These are phyloP conservation scores for Drosophila quinaria DNA, from an alignment of 2,888 invertebrate genomes.

Conservation along the genomic window DNA sequence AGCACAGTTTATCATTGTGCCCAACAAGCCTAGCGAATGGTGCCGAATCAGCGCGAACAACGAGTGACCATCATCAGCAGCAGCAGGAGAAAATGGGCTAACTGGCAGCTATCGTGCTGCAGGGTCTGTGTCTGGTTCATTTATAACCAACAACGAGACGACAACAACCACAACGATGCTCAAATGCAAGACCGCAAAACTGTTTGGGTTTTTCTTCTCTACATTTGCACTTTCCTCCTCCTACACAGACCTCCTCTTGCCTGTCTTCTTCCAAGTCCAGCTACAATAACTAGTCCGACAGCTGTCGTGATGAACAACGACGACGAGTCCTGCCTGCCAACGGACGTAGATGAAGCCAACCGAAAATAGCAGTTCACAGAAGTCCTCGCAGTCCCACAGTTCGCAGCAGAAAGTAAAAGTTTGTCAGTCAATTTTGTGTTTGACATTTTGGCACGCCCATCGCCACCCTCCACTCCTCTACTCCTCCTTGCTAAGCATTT, in stretches of 20 bases:
- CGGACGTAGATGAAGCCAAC: slow-evolving; percentile 39
- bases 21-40: slow-evolving; percentile 59
- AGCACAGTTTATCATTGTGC: slow-evolving; percentile 73
- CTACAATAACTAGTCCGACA: slow-evolving; percentile 49
- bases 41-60: slow-evolving; percentile 61
- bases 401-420: slow-evolving; percentile 70
- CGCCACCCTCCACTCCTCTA: background rate
- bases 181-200: slow-evolving; percentile 76
- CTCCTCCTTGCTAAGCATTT: slow-evolving; percentile 16
- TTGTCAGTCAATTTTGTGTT: slow-evolving; percentile 74
- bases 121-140: slow-evolving; percentile 52
- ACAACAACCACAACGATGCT: slow-evolving; percentile 58
- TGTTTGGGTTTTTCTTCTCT: slow-evolving; percentile 70
- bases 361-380: slow-evolving; percentile 63
- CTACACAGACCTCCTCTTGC: slow-evolving; percentile 32
- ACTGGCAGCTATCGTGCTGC: slow-evolving; percentile 21
- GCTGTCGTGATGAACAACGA: slow-evolving; percentile 70
- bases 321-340: slow-evolving; percentile 25
- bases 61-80: slow-evolving; percentile 50
- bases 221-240: slow-evolving; percentile 56
- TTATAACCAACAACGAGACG: slow-evolving; percentile 67
- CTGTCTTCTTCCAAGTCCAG: slow-evolving; percentile 3
- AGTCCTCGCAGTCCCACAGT: slow-evolving; percentile 43
- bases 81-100: background rate
- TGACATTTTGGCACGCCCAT: slow-evolving; percentile 67